phyloP scores from a whole-genome alignment of 2,888 invertebrate species.

The Cacoxenus indagator region DNA sequence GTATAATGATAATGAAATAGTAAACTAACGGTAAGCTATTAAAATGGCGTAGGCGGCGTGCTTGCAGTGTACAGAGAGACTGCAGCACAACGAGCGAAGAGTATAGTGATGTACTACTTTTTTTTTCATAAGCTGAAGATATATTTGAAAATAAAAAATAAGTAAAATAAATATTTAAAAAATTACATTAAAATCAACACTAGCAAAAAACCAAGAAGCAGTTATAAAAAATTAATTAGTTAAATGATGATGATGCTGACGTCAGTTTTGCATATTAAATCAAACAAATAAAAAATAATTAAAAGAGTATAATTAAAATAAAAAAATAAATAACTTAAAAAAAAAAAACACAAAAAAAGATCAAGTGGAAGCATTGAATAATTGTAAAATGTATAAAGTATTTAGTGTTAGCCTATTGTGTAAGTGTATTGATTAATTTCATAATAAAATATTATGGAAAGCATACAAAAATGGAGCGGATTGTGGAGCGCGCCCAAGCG shows the following conservation, averaged over 20 bases:
- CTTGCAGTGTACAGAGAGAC: not conserved
- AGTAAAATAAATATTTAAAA: conserved; percentile 33
- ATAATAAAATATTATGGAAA: conserved; percentile 29
- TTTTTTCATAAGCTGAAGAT: not conserved
- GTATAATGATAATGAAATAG: conserved; percentile 40
- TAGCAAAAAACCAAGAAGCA: conserved; percentile 14
- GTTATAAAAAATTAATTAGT: conserved; percentile 35
- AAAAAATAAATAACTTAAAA: conserved; percentile 8
- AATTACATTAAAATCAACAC: conserved; percentile 16
- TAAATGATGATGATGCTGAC: not conserved
- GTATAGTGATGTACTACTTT: not conserved
- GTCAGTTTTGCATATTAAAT: conserved; percentile 9
- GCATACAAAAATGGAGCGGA: conserved; percentile 46
- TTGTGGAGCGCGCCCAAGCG: no score
- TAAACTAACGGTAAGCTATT: conserved; percentile 55
- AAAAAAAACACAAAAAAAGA: conserved; percentile 31
- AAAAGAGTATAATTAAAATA: conserved; percentile 17
- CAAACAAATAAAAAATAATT: conserved; percentile 19
- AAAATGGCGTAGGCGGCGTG: conserved; percentile 14
- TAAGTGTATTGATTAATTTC: conserved; percentile 54
- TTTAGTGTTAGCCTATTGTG: conserved; percentile 67
- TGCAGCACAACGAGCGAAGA: no score
- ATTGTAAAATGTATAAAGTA: conserved; percentile 61
- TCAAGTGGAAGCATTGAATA: conserved; percentile 36
- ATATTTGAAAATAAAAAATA: conserved; percentile 1